These are phyloP conservation scores for Cliona cf. orientalis DNA, from an alignment of 37 sponge, comb jelly and placozoan species.

Conservation along the genomic window DNA sequence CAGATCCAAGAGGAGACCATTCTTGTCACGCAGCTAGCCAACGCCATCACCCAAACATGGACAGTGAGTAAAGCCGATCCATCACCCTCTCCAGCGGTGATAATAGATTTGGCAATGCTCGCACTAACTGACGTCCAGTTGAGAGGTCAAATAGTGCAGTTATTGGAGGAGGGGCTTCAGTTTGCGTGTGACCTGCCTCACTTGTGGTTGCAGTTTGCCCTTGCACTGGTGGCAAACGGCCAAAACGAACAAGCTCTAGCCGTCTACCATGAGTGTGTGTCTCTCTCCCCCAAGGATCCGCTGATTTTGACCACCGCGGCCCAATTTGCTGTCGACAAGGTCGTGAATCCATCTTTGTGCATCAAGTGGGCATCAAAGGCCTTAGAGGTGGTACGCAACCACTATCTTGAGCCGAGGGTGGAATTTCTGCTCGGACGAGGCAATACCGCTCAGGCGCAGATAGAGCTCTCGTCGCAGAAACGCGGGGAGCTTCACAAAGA, in stretches of 20 bases:
- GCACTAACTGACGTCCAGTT: conserved; percentile 22
- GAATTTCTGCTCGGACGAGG: conserved; percentile 40
- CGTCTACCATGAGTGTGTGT: conserved; percentile 55
- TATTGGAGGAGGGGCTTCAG: conserved; percentile 38
- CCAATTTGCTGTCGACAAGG: conserved; percentile 50
- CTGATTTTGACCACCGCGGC: conserved; percentile 36
- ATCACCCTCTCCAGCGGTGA: conserved; percentile 9
- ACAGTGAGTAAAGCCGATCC: conserved; percentile 15
- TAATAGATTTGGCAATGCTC: conserved; percentile 43
- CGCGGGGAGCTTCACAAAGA: conserved; percentile 41
- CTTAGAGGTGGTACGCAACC: not conserved
- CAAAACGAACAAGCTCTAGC: conserved; percentile 55
- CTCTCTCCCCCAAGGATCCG: conserved; percentile 49
- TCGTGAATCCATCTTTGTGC: conserved; percentile 30
- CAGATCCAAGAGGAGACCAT: conserved; percentile 43
- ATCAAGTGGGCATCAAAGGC: conserved; percentile 40
- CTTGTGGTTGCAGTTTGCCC: conserved; percentile 71
- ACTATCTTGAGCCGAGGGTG: conserved; percentile 49
- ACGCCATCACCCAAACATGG: conserved; percentile 38
- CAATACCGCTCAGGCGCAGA: conserved; percentile 16
- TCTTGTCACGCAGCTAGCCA: conserved; percentile 37
- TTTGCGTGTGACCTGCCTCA: conserved; percentile 42
- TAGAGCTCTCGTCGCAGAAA: conserved; percentile 40
- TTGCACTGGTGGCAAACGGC: conserved; percentile 27
- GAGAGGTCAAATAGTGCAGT: conserved; percentile 32